Conservation (phyloP, 2,888 invertebrate genomes). For the Patella caerulea region DNA sequence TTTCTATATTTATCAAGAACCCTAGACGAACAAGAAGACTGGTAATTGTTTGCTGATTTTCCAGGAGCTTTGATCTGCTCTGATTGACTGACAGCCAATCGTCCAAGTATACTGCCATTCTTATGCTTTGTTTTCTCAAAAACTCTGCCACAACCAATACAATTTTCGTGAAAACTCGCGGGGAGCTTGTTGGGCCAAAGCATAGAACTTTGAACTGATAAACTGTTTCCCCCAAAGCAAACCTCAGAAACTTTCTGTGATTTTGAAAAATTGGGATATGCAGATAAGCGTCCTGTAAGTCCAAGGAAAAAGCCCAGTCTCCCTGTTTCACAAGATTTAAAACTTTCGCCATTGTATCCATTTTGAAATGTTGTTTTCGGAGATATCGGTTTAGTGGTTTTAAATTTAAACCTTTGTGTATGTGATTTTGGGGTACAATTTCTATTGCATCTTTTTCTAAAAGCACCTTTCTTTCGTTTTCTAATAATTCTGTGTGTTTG, state of each 20-base stretch:
- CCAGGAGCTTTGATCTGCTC: conserved; percentile 17
- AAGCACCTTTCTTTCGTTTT: no score
- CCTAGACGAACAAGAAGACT: conserved; percentile 30
- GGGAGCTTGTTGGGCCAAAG: conserved; percentile 32
- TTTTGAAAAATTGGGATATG: conserved; percentile 27
- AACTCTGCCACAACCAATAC: conserved; percentile 31
- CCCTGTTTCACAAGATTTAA: conserved; percentile 32
- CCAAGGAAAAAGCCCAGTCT: conserved; percentile 30
- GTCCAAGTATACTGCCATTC: conserved; percentile 32
- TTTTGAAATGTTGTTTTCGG: conserved; percentile 37
- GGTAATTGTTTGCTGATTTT: conserved; percentile 23
- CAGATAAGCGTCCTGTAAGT: conserved; percentile 33
- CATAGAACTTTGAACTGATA: no score
- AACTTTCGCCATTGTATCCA: conserved; percentile 33
- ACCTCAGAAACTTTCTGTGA: conserved; percentile 34
- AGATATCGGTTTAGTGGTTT: conserved; percentile 40
- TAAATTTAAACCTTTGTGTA: conserved; percentile 31
- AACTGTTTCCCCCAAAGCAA: no score
- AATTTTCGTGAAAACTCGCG: conserved; percentile 35
- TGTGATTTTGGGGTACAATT: conserved; percentile 20
- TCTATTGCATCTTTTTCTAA: no score
- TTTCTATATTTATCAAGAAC: conserved; percentile 35
- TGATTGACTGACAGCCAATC: conserved; percentile 32
- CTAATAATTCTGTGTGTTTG: no score
- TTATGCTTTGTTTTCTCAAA: conserved; percentile 26